Evolutionary conservation across 2,113 vertebrate genomes (phyloP).

Genomic region (Silurus meridionalis): DNA sequence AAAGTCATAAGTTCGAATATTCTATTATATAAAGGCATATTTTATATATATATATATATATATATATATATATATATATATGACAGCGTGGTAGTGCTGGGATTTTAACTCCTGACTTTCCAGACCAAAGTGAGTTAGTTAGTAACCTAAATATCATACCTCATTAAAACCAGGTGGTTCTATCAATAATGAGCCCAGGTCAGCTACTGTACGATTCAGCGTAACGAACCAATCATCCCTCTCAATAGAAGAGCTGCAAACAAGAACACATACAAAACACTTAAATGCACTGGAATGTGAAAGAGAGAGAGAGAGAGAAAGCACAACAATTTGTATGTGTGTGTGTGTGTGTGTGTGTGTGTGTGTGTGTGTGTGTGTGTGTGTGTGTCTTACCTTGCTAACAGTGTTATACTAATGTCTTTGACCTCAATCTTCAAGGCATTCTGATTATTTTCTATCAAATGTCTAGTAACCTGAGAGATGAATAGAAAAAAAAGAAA

Average conservation of each 20-base stretch:
- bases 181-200: slow-evolving; percentile 60
- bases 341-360: neutral
- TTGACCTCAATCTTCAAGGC: slow-evolving; percentile 83
- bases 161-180: slow-evolving; percentile 6
- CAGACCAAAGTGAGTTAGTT: too few species aligned
- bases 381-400: slow-evolving; percentile 79
- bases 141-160: slow-evolving; percentile 11
- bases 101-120: too few species aligned
- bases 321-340: too few species aligned
- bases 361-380: neutral
- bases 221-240: slow-evolving; percentile 92
- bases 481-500: neutral
- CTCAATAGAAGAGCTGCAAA: slow-evolving; percentile 75
- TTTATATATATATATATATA: too few species aligned
- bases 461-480: slow-evolving; percentile 84
- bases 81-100: too few species aligned
- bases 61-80: neutral
- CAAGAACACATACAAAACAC: neutral
- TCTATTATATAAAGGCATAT: too few species aligned
- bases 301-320: neutral
- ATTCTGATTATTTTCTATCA: slow-evolving; percentile 81
- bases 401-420: slow-evolving; percentile 82
- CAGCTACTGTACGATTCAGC: slow-evolving; percentile 80
- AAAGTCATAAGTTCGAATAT: too few species aligned
- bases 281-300: neutral